A percentile compares a stretch with the other conserved stretches of the same genome.
These are phyloP conservation scores for Euglossa dilemma DNA, from an alignment of 1,140 invertebrate species.

Conservation along the genomic window DNA sequence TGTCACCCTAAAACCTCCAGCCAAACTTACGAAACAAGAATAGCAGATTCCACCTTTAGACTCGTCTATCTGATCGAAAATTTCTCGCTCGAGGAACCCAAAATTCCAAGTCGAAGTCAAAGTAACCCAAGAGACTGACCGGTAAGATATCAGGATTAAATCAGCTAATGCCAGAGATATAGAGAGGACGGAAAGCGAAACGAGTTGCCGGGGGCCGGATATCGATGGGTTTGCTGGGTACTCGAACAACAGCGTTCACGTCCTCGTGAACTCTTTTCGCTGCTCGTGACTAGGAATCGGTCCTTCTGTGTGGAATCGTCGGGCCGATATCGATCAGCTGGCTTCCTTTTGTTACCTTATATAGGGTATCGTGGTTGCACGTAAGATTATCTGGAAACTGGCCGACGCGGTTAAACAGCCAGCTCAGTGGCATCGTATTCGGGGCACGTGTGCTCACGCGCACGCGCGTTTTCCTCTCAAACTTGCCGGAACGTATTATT, in stretches of 20 bases:
- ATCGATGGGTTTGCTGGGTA: background rate
- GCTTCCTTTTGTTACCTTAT: constrained; percentile 1
- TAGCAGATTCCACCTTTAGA: no score
- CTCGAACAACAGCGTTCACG: background rate
- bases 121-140: background rate
- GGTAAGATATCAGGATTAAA: background rate
- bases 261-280: background rate
- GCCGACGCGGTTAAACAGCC: background rate
- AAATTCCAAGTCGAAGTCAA: no score
- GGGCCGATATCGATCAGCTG: background rate
- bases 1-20: no score
- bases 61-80: no score
- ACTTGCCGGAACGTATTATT: constrained; percentile 28
- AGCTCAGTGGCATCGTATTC: background rate
- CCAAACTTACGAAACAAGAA: no score
- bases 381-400: constrained; percentile 21
- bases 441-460: background rate
- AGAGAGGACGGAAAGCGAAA: background rate
- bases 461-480: background rate
- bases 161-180: background rate
- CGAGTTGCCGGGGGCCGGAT: background rate
- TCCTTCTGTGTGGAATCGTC: background rate
- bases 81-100: no score
- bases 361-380: background rate
- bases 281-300: background rate